Percentiles rank a stretch among this genome's conserved stretches.
phyloP scores from a whole-genome alignment of 2,888 invertebrate species.

The Leptopilina myrica region DNA sequence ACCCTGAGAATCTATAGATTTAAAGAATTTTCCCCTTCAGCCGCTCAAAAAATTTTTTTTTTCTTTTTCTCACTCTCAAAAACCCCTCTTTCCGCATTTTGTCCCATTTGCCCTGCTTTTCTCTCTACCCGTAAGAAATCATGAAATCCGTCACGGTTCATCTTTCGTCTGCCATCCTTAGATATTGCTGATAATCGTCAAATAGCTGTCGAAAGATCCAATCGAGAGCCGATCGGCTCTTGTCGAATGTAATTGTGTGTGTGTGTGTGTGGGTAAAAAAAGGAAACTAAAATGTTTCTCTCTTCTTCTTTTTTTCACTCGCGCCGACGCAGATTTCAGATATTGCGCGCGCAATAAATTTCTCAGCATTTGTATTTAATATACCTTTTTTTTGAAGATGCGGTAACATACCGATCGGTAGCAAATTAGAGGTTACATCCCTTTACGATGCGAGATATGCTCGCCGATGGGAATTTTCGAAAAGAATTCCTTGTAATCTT shows the following conservation, averaged over 20 bases:
- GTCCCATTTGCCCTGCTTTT: neutral
- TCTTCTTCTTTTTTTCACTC: neutral
- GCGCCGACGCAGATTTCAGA: conserved; percentile 38
- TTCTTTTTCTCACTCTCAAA: too few relatives aligned
- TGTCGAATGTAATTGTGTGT: neutral
- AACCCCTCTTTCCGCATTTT: neutral
- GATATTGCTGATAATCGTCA: conserved; percentile 41
- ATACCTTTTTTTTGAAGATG: conserved; percentile 52
- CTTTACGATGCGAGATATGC: conserved; percentile 42
- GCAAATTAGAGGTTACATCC: conserved; percentile 42
- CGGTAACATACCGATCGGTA: conserved; percentile 32
- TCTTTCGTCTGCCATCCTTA: conserved; percentile 11
- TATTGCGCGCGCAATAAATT: conserved; percentile 58
- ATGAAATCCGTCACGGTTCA: conserved; percentile 40
- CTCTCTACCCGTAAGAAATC: neutral
- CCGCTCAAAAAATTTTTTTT: too few relatives aligned
- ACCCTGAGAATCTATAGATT: too few relatives aligned
- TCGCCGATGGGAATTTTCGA: conserved; percentile 4
- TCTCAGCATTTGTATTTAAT: conserved; percentile 64
- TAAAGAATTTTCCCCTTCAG: too few relatives aligned
- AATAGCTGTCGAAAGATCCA: conserved; percentile 24
- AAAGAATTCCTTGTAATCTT: neutral
- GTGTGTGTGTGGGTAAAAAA: neutral
- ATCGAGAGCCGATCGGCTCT: neutral
- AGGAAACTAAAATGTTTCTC: too few relatives aligned